phyloP scores from a whole-genome alignment of 2,797 vertebrate genomes.

The Graptemys geographica region DNA sequence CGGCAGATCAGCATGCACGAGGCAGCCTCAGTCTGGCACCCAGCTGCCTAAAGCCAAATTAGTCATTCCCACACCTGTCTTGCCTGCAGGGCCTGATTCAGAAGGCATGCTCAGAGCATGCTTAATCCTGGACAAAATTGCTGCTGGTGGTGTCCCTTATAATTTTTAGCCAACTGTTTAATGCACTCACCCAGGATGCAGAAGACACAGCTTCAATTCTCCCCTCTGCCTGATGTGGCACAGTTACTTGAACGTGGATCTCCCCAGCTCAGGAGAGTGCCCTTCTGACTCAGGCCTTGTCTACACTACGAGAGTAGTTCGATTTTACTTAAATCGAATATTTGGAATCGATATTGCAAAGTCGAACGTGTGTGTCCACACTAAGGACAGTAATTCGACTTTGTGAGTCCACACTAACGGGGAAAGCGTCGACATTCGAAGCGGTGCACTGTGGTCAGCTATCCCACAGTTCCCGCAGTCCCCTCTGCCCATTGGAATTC shows the following conservation, averaged over 20 bases:
- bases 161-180: background rate
- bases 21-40: no score
- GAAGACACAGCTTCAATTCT: background rate
- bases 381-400: no score
- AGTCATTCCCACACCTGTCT: background rate
- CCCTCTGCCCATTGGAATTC: no score
- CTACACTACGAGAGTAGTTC: no score
- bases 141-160: background rate
- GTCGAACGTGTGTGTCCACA: no score
- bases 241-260: background rate
- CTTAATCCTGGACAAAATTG: background rate
- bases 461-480: no score
- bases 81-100: background rate
- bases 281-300: background rate
- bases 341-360: no score
- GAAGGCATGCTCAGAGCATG: background rate
- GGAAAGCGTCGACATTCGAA: no score
- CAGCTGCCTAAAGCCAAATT: background rate
- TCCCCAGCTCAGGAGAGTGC: no score
- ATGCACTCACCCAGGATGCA: background rate
- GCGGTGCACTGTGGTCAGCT: no score
- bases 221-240: background rate
- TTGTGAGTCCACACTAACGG: no score
- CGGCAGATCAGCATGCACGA: slow-evolving; percentile 86
- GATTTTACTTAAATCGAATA: no score